Conservation (phyloP, 92 coral and sea anemone species). For the Epizoanthus illoricatus region DNA sequence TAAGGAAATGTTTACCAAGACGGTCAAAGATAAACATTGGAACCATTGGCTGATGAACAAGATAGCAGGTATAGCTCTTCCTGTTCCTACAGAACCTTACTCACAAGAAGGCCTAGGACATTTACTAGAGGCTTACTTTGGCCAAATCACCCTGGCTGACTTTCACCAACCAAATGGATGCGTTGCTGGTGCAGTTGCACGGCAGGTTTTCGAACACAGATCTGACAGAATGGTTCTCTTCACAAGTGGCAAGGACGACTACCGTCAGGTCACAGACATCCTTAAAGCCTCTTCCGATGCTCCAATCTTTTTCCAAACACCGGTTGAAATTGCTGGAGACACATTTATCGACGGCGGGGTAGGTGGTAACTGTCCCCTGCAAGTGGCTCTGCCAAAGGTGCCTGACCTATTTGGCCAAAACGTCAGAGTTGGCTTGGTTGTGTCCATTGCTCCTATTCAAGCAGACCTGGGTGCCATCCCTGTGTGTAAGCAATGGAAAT, state of each 20-base stretch:
- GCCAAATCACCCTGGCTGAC: not conserved
- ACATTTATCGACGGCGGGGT: conserved; percentile 38
- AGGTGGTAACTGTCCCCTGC: conserved; percentile 47
- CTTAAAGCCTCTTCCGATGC: conserved; percentile 43
- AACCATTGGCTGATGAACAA: not conserved
- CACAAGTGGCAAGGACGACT: conserved; percentile 16
- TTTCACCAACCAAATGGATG: conserved; percentile 34
- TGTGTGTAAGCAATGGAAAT: not conserved
- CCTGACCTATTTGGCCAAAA: conserved; percentile 25
- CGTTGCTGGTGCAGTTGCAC: conserved; percentile 45
- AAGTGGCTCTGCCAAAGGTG: conserved; percentile 28
- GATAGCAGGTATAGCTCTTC: not conserved
- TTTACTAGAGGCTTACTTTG: not conserved
- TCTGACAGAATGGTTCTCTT: conserved; percentile 35
- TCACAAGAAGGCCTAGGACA: conserved; percentile 27
- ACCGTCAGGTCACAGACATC: conserved; percentile 29
- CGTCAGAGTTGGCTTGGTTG: not conserved
- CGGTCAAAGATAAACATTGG: not conserved
- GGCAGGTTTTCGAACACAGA: not conserved
- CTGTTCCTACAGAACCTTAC: conserved; percentile 35
- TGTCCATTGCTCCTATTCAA: conserved; percentile 41
- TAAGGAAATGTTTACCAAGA: not conserved
- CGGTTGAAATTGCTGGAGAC: conserved; percentile 31
- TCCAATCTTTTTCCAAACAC: conserved; percentile 41
- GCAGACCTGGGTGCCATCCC: not conserved